Percentiles rank a stretch among this genome's conserved stretches.
Conservation (phyloP, 2,797 vertebrate species). For the Holocentrus rufus region DNA sequence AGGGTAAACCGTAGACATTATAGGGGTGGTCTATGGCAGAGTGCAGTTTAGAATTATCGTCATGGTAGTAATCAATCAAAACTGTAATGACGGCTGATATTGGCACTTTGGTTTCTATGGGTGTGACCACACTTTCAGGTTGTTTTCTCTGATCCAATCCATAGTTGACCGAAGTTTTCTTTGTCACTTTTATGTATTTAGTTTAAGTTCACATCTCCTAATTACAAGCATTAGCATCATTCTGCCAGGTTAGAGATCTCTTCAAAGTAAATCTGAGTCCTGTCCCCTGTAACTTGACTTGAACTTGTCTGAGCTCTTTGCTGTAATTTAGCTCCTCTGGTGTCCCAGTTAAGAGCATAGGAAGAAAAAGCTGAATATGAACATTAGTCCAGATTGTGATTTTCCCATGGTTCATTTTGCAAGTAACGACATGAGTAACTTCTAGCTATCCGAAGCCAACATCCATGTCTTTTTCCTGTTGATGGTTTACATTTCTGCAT, state of each 20-base stretch:
- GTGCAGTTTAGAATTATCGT: neutral
- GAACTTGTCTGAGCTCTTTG: no score
- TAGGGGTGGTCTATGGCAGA: neutral
- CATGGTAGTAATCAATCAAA: neutral
- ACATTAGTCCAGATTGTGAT: neutral
- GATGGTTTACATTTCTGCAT: neutral
- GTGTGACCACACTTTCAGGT: neutral
- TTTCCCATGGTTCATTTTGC: conserved; percentile 2
- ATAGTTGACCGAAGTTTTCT: neutral
- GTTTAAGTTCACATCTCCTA: neutral
- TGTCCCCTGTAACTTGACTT: no score
- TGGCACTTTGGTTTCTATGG: neutral
- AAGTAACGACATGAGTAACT: conserved; percentile 25
- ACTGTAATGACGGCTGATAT: neutral
- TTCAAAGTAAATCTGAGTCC: no score
- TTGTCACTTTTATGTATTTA: neutral
- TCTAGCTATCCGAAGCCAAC: conserved; percentile 35
- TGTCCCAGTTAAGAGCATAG: no score
- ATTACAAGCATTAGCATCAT: neutral
- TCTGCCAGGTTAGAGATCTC: no score
- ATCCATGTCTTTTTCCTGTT: conserved; percentile 5
- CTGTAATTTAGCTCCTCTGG: no score
- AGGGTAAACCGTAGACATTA: neutral
- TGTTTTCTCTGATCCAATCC: neutral
- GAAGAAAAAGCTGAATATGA: no score